phyloP scores from a whole-genome alignment of 1,140 invertebrate species.

The Oryzaephilus surinamensis region DNA sequence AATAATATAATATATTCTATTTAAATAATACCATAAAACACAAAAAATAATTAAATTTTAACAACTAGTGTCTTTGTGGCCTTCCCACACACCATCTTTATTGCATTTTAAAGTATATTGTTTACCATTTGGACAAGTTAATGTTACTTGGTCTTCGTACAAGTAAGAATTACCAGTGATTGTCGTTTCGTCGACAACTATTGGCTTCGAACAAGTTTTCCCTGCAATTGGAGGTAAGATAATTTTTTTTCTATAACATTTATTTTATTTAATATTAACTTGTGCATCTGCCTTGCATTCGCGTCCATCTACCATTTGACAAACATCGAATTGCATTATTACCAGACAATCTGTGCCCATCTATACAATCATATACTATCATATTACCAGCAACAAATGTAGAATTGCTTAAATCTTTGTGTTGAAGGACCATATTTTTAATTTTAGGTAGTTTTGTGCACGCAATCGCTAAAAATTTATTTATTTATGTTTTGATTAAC shows the following conservation, averaged over 20 bases:
- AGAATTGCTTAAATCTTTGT: slow-evolving; percentile 1
- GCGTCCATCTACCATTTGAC: slow-evolving; percentile 43
- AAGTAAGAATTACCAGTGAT: slow-evolving; percentile 28
- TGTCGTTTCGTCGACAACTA: slow-evolving; percentile 11
- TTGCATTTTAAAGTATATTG: slow-evolving; percentile 20
- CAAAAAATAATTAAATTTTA: no score
- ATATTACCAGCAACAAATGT: slow-evolving; percentile 37
- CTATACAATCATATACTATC: slow-evolving; percentile 39
- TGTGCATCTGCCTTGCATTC: slow-evolving; percentile 42
- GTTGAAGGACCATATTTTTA: slow-evolving; percentile 17
- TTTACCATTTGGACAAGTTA: slow-evolving; percentile 18
- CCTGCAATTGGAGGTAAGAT: slow-evolving; percentile 16
- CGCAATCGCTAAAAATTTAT: slow-evolving; percentile 26
- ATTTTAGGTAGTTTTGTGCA: slow-evolving; percentile 31
- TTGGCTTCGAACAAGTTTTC: slow-evolving; percentile 27
- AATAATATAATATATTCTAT: background rate
- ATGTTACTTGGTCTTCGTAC: slow-evolving; percentile 23
- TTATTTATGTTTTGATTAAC: background rate
- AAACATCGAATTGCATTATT: slow-evolving; percentile 41
- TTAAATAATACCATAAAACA: background rate
- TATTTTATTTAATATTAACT: slow-evolving; percentile 14
- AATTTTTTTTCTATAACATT: slow-evolving; percentile 1
- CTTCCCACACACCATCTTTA: slow-evolving; percentile 24
- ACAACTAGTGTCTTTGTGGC: slow-evolving; percentile 17
- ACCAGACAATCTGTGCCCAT: slow-evolving; percentile 41